Conservation (phyloP, 2,797 vertebrate genomes). For the Hemitrygon akajei region DNA sequence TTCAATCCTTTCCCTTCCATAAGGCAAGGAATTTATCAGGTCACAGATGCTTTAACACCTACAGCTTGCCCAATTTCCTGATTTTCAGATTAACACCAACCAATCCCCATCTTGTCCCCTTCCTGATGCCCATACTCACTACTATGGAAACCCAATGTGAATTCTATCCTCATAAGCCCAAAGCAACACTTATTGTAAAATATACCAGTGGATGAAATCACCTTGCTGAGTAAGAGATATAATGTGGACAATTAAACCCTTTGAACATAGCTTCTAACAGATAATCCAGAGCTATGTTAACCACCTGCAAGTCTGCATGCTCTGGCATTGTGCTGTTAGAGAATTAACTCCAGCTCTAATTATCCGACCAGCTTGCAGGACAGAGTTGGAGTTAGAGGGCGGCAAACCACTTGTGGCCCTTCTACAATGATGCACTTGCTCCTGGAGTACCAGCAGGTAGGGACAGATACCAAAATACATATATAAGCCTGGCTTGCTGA, state of each 20-base stretch:
- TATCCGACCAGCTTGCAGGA: background rate
- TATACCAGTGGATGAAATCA: background rate
- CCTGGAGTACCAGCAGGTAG: too few relatives aligned
- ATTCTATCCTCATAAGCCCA: background rate
- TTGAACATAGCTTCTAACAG: background rate
- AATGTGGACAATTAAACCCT: background rate
- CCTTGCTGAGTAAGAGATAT: background rate
- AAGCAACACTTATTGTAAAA: background rate
- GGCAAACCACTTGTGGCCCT: background rate
- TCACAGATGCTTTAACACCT: background rate
- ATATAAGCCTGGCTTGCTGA: background rate
- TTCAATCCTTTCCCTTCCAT: background rate
- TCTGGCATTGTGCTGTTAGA: too few relatives aligned
- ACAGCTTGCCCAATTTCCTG: background rate
- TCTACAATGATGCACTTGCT: background rate
- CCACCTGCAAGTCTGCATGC: background rate
- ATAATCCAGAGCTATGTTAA: background rate
- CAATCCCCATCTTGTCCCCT: background rate
- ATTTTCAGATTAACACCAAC: background rate
- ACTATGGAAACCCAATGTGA: background rate
- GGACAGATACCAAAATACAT: background rate
- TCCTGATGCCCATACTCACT: background rate
- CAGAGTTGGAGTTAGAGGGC: background rate
- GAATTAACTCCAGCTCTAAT: too few relatives aligned
- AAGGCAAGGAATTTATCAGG: background rate